Percentiles rank a stretch among this genome's conserved stretches.
Evolutionary conservation across 1,140 invertebrate species (phyloP).

Genomic region (Oreohelix idahoensis): DNA sequence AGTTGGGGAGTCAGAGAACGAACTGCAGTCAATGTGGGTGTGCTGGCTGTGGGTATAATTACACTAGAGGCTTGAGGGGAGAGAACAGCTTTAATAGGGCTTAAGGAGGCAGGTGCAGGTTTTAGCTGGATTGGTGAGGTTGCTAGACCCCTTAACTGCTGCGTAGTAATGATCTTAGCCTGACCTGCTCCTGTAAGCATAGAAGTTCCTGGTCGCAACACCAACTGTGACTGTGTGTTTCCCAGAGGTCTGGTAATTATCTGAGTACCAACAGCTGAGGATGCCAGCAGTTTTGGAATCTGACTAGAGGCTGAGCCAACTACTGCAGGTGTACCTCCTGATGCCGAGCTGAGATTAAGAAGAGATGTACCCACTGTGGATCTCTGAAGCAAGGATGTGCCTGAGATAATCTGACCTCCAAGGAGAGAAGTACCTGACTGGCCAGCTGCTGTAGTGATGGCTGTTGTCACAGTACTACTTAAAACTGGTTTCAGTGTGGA

Average conservation of each 20-base stretch:
- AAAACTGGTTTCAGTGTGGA: conserved; percentile 40
- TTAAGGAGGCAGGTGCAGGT: conserved; percentile 27
- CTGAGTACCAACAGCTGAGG: conserved; percentile 8
- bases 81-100: conserved; percentile 29
- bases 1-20: conserved; percentile 28
- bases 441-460: conserved; percentile 29
- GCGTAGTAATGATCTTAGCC: conserved; percentile 41
- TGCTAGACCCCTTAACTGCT: conserved; percentile 14
- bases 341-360: conserved; percentile 6
- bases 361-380: conserved; percentile 51
- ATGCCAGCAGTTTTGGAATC: conserved; percentile 29
- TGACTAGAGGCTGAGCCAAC: conserved; percentile 30
- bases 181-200: conserved; percentile 11
- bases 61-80: conserved; percentile 24
- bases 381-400: conserved; percentile 64
- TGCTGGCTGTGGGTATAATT: not conserved
- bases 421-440: conserved; percentile 33
- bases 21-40: not conserved
- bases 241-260: conserved; percentile 21
- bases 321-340: conserved; percentile 23
- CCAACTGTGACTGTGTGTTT: conserved; percentile 11
- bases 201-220: conserved; percentile 8
- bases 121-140: conserved; percentile 43
- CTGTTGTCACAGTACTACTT: conserved; percentile 20
- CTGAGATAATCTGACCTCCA: conserved; percentile 38